A percentile compares a stretch with the other conserved stretches of the same genome.
These are phyloP conservation scores for Spea hammondii DNA, from an alignment of 2,797 vertebrate species.

Conservation along the genomic window DNA sequence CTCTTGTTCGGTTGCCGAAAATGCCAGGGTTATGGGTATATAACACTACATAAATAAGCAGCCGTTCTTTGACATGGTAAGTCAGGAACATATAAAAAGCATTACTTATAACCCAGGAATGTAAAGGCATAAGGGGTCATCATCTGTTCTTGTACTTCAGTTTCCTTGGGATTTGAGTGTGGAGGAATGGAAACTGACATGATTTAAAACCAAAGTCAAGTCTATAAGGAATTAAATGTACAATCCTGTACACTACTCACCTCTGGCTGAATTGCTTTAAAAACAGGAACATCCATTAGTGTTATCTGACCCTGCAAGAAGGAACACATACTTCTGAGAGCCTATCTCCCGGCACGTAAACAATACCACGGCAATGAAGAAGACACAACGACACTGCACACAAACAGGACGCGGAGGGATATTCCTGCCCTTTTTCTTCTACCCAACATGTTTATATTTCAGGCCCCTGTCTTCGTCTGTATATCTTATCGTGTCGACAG, in stretches of 20 bases:
- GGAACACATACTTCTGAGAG: constrained; percentile 27
- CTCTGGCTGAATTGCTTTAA: constrained; percentile 98
- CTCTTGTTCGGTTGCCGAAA: too few species aligned
- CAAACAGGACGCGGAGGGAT: neutral
- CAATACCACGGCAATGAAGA: neutral
- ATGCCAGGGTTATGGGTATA: too few species aligned
- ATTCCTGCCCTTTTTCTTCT: neutral
- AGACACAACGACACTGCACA: neutral
- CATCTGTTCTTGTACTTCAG: neutral
- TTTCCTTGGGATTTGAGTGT: neutral
- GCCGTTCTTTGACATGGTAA: too few species aligned
- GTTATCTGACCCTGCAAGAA: constrained; percentile 91
- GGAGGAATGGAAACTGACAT: neutral
- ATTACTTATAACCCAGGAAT: too few species aligned
- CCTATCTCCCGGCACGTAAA: constrained; percentile 3
- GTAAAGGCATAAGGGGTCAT: neutral
- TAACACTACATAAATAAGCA: too few species aligned
- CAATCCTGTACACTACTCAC: constrained; percentile 69
- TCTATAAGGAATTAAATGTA: constrained; percentile 1
- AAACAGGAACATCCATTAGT: constrained; percentile 95
- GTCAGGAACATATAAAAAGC: too few species aligned
- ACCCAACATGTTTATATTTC: constrained; percentile 25
- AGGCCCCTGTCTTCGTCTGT: neutral
- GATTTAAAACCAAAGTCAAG: constrained; percentile 8
- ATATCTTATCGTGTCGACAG: neutral